Conservation (phyloP, 2,888 invertebrate genomes). For the Tuta absoluta region DNA sequence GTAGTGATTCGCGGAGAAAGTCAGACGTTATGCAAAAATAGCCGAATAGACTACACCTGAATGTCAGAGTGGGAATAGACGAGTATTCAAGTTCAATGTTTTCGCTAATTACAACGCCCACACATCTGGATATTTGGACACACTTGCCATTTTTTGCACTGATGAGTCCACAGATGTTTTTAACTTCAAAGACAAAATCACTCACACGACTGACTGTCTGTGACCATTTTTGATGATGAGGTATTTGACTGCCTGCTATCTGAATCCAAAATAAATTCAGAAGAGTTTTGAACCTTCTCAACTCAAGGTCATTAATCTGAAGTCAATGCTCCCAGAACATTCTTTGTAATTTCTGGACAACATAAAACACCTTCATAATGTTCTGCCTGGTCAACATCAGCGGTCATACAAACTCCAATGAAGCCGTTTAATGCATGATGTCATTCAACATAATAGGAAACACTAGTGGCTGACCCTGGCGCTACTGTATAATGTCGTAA, state of each 20-base stretch:
- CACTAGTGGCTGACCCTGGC: too few relatives aligned
- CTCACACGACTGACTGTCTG: slow-evolving; percentile 8
- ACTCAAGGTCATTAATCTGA: background rate
- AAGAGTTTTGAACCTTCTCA: background rate
- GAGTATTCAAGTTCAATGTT: slow-evolving; percentile 71
- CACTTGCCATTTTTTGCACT: slow-evolving; percentile 25
- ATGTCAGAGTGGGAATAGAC: slow-evolving; percentile 46
- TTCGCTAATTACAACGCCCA: slow-evolving; percentile 57
- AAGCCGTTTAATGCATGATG: background rate
- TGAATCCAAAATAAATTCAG: background rate
- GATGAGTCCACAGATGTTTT: slow-evolving; percentile 12
- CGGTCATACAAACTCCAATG: background rate
- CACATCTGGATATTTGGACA: slow-evolving; percentile 49
- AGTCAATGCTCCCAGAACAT: background rate
- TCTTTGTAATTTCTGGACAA: background rate
- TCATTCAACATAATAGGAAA: background rate
- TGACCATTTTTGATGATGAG: slow-evolving; percentile 13
- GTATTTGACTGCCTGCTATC: slow-evolving; percentile 9
- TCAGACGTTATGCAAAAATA: slow-evolving; percentile 13
- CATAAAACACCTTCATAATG: background rate
- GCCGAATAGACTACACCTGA: slow-evolving; percentile 38
- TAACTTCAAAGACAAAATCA: slow-evolving; percentile 14
- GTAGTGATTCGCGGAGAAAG: slow-evolving; percentile 28
- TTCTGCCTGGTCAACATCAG: background rate
- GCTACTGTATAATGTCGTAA: too few relatives aligned